Conservation (phyloP, 2,797 vertebrate genomes). For the Meda fulgida region DNA sequence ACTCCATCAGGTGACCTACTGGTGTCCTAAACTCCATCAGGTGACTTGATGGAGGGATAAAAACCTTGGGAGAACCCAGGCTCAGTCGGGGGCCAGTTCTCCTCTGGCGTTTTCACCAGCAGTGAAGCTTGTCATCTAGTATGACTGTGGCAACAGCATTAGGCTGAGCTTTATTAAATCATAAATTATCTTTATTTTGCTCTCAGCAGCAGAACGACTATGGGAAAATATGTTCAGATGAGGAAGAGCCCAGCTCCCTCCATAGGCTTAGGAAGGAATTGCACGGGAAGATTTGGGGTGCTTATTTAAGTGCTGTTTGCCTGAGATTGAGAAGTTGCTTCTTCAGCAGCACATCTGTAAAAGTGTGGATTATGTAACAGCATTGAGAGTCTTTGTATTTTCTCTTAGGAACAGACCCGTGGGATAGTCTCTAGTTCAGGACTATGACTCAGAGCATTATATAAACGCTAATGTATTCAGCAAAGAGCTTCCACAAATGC, state of each 20-base stretch:
- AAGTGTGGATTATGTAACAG: slow-evolving; percentile 64
- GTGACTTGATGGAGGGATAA: too few species aligned
- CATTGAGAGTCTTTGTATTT: slow-evolving; percentile 55
- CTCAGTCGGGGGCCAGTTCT: too few species aligned
- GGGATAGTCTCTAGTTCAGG: slow-evolving; percentile 48
- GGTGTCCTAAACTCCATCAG: too few species aligned
- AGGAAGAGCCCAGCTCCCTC: slow-evolving; percentile 39
- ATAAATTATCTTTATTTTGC: not conserved
- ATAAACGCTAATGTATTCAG: slow-evolving; percentile 61
- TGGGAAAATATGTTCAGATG: not conserved
- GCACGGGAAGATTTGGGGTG: not conserved
- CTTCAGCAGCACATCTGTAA: slow-evolving; percentile 58
- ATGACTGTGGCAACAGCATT: not conserved
- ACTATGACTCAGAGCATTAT: slow-evolving; percentile 70
- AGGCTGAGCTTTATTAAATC: slow-evolving; percentile 6
- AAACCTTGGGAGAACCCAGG: too few species aligned
- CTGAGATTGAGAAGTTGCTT: slow-evolving; percentile 56
- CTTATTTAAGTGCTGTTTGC: slow-evolving; percentile 42
- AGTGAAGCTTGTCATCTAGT: not conserved
- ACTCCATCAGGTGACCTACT: too few species aligned
- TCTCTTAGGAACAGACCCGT: slow-evolving; percentile 7
- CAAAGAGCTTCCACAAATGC: slow-evolving; percentile 45
- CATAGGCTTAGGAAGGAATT: slow-evolving; percentile 1
- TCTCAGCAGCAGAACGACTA: not conserved
- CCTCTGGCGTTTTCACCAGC: too few species aligned